These are phyloP conservation scores for Achatina immaculata DNA, from an alignment of 1,140 invertebrate species.

Conservation along the genomic window DNA sequence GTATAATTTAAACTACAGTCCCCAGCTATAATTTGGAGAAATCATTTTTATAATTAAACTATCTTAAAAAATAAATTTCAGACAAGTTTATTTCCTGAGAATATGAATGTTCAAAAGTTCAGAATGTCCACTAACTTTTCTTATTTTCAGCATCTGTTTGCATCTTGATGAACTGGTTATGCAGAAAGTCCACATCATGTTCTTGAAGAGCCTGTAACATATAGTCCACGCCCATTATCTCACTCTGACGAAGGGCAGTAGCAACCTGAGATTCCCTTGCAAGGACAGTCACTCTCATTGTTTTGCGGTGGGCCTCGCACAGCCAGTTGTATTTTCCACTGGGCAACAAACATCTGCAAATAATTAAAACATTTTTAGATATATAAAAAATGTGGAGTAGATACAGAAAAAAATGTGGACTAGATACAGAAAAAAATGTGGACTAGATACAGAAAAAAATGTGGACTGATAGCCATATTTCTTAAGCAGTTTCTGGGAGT, in stretches of 20 bases:
- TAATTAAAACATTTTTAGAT: not conserved
- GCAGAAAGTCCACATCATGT: constrained; percentile 31
- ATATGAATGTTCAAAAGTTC: not conserved
- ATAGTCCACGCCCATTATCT: constrained; percentile 41
- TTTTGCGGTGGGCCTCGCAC: constrained; percentile 52
- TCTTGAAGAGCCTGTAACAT: constrained; percentile 48
- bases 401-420: not conserved
- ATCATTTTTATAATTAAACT: not conserved
- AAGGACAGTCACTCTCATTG: constrained; percentile 53
- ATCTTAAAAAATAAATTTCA: not conserved
- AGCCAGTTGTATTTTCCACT: constrained; percentile 57
- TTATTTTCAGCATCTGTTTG: not conserved
- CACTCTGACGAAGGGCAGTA: constrained; percentile 26
- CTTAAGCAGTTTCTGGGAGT: not conserved
- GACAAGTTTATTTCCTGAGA: not conserved
- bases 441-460: not conserved
- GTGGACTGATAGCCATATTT: not conserved
- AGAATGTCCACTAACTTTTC: not conserved
- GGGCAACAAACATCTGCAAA: constrained; percentile 51
- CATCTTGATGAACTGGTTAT: constrained; percentile 20
- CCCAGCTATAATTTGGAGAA: not conserved
- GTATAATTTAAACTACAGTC: too few species aligned
- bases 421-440: not conserved
- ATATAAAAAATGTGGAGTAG: not conserved
- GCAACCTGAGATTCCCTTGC: constrained; percentile 40